Percentiles rank a stretch among this genome's conserved stretches.
phyloP scores from a whole-genome alignment of 2,113 vertebrate species.

The Tinamus guttatus region DNA sequence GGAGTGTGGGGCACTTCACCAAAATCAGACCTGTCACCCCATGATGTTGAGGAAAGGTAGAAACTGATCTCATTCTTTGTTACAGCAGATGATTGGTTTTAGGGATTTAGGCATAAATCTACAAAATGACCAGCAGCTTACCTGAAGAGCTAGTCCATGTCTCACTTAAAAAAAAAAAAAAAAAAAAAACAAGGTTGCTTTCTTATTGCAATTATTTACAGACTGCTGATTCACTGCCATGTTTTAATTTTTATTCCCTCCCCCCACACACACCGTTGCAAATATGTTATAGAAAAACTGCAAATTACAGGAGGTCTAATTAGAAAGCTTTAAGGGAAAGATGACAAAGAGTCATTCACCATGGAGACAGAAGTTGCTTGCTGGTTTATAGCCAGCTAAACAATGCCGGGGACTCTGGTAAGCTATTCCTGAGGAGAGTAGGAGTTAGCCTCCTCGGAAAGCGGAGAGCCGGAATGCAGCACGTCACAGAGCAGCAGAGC shows the following conservation, averaged over 20 bases:
- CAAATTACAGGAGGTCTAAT: constrained; percentile 78
- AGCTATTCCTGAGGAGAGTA: constrained; percentile 60
- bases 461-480: neutral
- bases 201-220: constrained; percentile 59
- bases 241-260: constrained; percentile 57
- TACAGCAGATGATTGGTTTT: neutral
- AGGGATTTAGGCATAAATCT: constrained; percentile 14
- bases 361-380: constrained; percentile 74
- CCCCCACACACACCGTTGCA: neutral
- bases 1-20: neutral
- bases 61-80: neutral
- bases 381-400: constrained; percentile 72
- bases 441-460: constrained; percentile 19
- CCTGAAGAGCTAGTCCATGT: neutral
- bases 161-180: neutral
- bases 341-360: constrained; percentile 77
- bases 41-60: neutral
- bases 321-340: constrained; percentile 77
- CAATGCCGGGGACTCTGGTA: constrained; percentile 65
- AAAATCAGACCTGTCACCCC: neutral
- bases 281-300: constrained; percentile 54
- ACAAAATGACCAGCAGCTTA: constrained; percentile 22
- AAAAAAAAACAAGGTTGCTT: neutral
- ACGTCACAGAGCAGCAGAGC: neutral
- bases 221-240: constrained; percentile 53